Base-by-base conservation (phyloP, 2,888 invertebrate genomes). In the Choreutis nemorana region DNA sequence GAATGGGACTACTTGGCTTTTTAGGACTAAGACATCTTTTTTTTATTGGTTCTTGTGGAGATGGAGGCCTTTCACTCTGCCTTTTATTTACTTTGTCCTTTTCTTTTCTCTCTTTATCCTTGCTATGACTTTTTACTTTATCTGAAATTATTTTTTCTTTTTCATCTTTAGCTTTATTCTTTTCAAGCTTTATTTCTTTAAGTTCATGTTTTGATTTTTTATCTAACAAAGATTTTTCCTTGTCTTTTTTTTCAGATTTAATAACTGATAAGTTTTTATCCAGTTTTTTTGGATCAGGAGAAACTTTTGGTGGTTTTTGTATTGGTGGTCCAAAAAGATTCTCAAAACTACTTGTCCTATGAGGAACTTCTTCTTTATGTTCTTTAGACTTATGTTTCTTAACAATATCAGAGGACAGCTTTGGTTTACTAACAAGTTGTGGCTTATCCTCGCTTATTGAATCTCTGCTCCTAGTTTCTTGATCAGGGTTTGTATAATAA, bases 301-400 rank as follows among this genome's bases (percentile, higher is more conserved):
- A 85, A 16, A 83, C 75, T 68, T 88, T 90, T 2, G 85, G 77
- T 20, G 86, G 86, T 55, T 91, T 91, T 33, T 86, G 87, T 43
- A 94, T 87, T 0, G 93, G 91, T 12, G 88, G 81, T 0, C 94
- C 94, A 73, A 94, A 94, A 23, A 94, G 71, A 45, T 87, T 88
- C 27, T 87, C 87, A 64, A 94, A 94, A 36, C 86, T 83, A 48
- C 83, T 83, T 4, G 77, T 68, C 55, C 81, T 85, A 12, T 75
- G 73, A 23, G 80, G 71, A 26, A 81, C 61, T 45, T 84, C 84
- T 40, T 81, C 63, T 40, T 83, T 81, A 38, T 67, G 72, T 36
- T 81, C 81, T 51, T 81, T 82, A 21, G 71, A 55, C 57, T 85
- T 86, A 42, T 84, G 83, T 61, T 85, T 85, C 41, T 85, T 86